phyloP scores from a whole-genome alignment of 2,888 invertebrate species.

The Abrostola triplasia region DNA sequence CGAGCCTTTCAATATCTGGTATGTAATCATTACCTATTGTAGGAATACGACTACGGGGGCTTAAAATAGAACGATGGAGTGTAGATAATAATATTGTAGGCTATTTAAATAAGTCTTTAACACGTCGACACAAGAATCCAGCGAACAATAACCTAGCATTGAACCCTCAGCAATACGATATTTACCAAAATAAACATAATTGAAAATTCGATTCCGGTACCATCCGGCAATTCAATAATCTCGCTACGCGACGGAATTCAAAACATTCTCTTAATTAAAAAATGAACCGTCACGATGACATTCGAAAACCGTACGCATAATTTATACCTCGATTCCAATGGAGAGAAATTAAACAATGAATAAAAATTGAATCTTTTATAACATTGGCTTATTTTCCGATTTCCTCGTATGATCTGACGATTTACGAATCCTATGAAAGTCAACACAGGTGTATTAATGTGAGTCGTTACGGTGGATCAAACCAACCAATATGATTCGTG shows the following conservation, averaged over 20 bases:
- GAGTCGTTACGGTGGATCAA: constrained; percentile 20
- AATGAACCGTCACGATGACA: constrained; percentile 30
- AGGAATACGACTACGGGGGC: no score
- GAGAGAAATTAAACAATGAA: constrained; percentile 37
- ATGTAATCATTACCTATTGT: no score
- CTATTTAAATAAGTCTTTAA: no score
- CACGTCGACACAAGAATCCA: background rate
- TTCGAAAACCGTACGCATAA: constrained; percentile 26
- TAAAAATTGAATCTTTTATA: constrained; percentile 36
- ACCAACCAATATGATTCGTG: constrained; percentile 33
- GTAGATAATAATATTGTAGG: no score
- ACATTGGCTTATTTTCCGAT: constrained; percentile 38
- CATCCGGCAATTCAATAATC: constrained; percentile 3
- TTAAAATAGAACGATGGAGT: no score
- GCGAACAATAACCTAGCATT: background rate
- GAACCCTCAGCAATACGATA: constrained; percentile 8
- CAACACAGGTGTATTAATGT: constrained; percentile 21
- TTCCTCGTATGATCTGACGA: constrained; percentile 34
- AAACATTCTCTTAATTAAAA: constrained; percentile 51
- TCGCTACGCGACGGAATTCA: constrained; percentile 19
- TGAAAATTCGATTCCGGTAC: constrained; percentile 9
- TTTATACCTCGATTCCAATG: constrained; percentile 44
- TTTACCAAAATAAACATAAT: constrained; percentile 18
- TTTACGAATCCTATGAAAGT: constrained; percentile 43
- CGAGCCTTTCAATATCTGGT: no score